Evolutionary conservation across 2,797 vertebrate species (phyloP).

Genomic region (Platalea minor): DNA sequence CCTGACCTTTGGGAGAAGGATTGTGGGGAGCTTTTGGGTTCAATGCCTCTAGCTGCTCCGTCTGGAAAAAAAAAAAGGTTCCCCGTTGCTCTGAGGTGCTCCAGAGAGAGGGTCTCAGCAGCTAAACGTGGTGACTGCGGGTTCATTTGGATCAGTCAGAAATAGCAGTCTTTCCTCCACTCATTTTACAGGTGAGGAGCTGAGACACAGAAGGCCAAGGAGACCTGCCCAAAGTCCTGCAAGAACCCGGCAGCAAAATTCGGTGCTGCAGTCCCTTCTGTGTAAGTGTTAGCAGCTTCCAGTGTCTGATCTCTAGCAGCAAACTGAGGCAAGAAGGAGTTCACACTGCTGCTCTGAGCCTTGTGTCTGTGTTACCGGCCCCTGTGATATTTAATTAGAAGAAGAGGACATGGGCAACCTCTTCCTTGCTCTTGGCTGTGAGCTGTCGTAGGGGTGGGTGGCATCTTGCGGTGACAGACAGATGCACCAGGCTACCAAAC

Average conservation of each 20-base stretch:
- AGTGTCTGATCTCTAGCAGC: background rate
- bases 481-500: background rate
- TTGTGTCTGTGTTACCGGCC: too few species aligned
- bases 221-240: background rate
- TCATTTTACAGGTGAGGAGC: background rate
- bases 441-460: background rate
- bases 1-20: background rate
- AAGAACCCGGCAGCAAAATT: background rate
- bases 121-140: accelerated
- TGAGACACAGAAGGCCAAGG: background rate
- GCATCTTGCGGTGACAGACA: background rate
- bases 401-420: background rate
- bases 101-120: background rate
- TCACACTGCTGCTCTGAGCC: background rate
- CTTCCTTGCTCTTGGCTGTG: background rate
- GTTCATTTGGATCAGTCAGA: background rate
- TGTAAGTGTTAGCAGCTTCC: background rate
- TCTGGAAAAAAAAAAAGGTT: background rate
- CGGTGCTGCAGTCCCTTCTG: background rate
- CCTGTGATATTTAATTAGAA: background rate
- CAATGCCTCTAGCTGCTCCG: background rate
- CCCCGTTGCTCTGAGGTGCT: background rate
- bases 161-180: background rate
- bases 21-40: background rate
- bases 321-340: background rate